These are phyloP conservation scores for Bedellia somnulentella DNA, from an alignment of 2,888 invertebrate genomes.

Conservation along the genomic window DNA sequence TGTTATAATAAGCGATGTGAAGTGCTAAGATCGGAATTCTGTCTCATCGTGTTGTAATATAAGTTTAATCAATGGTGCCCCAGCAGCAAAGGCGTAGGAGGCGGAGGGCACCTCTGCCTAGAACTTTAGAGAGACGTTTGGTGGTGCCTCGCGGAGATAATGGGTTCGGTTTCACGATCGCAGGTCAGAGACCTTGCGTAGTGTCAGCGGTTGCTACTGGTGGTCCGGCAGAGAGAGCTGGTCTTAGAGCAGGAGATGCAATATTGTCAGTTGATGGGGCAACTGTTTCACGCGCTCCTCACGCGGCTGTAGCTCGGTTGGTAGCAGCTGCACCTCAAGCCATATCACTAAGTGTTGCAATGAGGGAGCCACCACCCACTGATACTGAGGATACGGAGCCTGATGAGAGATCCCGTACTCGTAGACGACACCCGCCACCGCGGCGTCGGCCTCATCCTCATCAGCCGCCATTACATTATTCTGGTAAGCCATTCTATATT, in stretches of 20 bases:
- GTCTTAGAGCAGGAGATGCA: constrained; percentile 89
- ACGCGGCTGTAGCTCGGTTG: constrained; percentile 89
- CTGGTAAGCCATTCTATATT: no score
- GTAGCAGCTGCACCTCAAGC: constrained; percentile 86
- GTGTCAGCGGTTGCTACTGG: constrained; percentile 89
- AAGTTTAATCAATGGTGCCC: constrained; percentile 40
- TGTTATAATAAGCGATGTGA: no score
- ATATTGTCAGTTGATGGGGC: constrained; percentile 89
- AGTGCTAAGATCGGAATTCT: no score
- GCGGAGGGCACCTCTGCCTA: constrained; percentile 33
- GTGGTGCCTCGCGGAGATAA: constrained; percentile 84
- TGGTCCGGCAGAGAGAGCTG: constrained; percentile 85
- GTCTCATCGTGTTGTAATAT: no score
- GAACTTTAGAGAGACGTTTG: constrained; percentile 73
- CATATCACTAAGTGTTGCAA: constrained; percentile 81
- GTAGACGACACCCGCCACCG: constrained; percentile 41
- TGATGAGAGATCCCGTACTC: constrained; percentile 38
- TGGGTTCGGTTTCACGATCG: constrained; percentile 97
- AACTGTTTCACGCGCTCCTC: constrained; percentile 88
- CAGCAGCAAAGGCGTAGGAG: constrained; percentile 49
- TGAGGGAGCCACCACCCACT: constrained; percentile 42
- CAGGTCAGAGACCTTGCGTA: constrained; percentile 94
- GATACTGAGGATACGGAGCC: constrained; percentile 52
- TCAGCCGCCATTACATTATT: constrained; percentile 32
- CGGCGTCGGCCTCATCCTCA: constrained; percentile 43